Base-by-base conservation (phyloP, 2,113 vertebrate genomes). In the Gambusia holbrooki region DNA sequence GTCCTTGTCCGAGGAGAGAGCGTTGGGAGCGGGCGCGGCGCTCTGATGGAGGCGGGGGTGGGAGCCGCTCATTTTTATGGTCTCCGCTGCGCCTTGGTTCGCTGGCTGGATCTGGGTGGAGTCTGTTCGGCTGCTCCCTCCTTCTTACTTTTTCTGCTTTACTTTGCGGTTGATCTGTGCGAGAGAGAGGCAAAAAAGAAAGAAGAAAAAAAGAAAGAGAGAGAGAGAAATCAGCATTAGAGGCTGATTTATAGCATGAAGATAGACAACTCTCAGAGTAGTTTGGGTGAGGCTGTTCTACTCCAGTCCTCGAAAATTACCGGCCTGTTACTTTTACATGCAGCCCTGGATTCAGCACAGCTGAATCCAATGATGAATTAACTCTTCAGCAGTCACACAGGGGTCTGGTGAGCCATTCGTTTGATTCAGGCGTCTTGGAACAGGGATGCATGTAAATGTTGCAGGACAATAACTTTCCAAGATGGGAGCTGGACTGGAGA, bases 21-120 rank as follows among this genome's bases (percentile, higher is more conserved):
- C 87, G 93, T 92, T 95, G 80, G 94, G 91, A 91, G 91, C 91
- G 90, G 94, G 93, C 91, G 93, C 90, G 88, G 93, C 90, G 90
- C 93, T 94, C 95, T 96, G 95, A 89, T 94, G 93, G 83, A 93
- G 93, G 80, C 95, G 95, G 92, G 92, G 91, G 94, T 95, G 95
- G 91, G 95, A 92, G 90, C 91, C 90, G 84, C 95, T 96, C 96
- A 96, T 96, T 96, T 94, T 96, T 95, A 95, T 94, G 84, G 87
- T 76, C 92, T 95, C 89, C 62, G 89, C 86, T 92, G 92, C 76
- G 81, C 91, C 89, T 84, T 86, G 89, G 92, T 93, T 93, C 92
- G 92, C 93, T 93, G 91, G 22, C 14, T 60, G 67, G 87, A 84
- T 86, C 81, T 89, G 94, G 95, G 94, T 92, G 95, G 93, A 93